phyloP scores from a whole-genome alignment of 2,797 vertebrate genomes.

The Anolis apletophallus region DNA sequence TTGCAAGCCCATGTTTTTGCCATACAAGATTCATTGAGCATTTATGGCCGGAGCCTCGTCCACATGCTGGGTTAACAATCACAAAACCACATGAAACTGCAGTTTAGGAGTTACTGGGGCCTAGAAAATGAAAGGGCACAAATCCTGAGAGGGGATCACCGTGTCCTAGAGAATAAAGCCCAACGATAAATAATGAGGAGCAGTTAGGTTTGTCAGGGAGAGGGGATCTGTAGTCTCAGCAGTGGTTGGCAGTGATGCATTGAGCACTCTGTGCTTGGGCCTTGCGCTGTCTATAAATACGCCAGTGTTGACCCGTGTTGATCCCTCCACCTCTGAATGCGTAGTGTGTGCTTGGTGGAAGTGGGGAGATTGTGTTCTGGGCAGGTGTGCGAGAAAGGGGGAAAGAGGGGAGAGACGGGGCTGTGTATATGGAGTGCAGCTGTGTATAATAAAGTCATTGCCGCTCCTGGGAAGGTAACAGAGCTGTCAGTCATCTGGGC shows the following conservation, averaged over 20 bases:
- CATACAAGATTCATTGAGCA: conserved; percentile 75
- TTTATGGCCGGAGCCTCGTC: conserved; percentile 71
- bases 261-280: conserved; percentile 43
- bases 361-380: background rate
- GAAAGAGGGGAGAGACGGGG: background rate
- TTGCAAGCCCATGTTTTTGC: conserved; percentile 61
- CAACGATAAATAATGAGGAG: conserved; percentile 71
- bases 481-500: conserved; percentile 13
- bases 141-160: conserved; percentile 69
- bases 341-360: background rate
- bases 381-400: background rate
- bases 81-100: conserved; percentile 77
- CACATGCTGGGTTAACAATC: conserved; percentile 82
- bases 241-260: conserved; percentile 33
- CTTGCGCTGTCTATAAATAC: background rate
- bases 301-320: conserved; percentile 41
- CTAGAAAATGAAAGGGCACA: conserved; percentile 78
- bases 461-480: background rate
- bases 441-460: conserved; percentile 27
- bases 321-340: conserved; percentile 13
- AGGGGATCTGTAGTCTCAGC: conserved; percentile 54
- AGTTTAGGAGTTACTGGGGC: conserved; percentile 77
- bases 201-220: conserved; percentile 60
- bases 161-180: conserved; percentile 66
- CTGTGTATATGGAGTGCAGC: background rate